phyloP scores from a whole-genome alignment of 2,113 vertebrate species.

The Emydura subglobosa region DNA sequence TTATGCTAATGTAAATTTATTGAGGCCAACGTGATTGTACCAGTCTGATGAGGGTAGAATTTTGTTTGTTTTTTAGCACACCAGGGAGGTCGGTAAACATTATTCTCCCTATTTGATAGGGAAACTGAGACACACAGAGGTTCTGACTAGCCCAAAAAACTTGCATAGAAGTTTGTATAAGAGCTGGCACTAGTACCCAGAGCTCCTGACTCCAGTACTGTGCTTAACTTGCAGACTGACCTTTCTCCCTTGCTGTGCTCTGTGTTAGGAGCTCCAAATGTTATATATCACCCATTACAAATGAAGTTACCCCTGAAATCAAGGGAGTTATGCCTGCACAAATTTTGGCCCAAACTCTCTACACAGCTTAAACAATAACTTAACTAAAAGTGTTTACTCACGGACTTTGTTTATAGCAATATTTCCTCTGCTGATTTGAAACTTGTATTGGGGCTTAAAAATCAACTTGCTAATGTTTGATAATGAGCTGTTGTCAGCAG shows the following conservation, averaged over 20 bases:
- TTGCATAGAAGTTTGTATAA: not conserved
- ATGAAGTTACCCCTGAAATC: not conserved
- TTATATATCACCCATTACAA: not conserved
- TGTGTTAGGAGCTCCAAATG: not conserved
- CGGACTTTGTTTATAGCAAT: not conserved
- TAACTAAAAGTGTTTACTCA: not conserved
- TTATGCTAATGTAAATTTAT: not conserved
- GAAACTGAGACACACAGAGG: not conserved
- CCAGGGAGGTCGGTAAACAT: not conserved
- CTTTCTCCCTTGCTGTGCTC: not conserved
- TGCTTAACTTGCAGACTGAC: not conserved
- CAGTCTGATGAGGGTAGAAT: not conserved
- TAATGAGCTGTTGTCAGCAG: not conserved
- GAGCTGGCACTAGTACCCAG: not conserved
- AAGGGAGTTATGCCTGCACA: accelerated
- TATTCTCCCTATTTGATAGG: not conserved
- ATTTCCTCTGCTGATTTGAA: not conserved
- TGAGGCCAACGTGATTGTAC: not conserved
- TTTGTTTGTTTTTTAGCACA: not conserved
- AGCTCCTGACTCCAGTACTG: not conserved
- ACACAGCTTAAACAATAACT: not conserved
- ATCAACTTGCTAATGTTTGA: not conserved
- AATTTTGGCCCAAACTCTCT: not conserved
- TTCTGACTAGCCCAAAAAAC: not conserved
- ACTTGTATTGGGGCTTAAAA: not conserved